A percentile compares a stretch with the other conserved stretches of the same genome.
These are phyloP conservation scores for Galemys pyrenaicus DNA, from an alignment of 2,113 vertebrate genomes.

Conservation along the genomic window DNA sequence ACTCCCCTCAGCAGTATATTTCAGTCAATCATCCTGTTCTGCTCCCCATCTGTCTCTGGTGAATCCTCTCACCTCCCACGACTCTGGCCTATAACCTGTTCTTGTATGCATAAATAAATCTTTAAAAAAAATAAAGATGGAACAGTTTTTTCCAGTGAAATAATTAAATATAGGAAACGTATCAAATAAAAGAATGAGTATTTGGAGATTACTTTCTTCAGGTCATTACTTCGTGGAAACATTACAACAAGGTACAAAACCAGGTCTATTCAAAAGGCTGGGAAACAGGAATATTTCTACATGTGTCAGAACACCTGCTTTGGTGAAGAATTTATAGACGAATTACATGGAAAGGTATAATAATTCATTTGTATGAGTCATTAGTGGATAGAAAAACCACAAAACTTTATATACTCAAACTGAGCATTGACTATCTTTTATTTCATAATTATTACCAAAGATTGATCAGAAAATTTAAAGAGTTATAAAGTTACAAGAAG, in stretches of 20 bases:
- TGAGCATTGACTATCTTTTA: neutral
- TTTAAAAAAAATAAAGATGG: neutral
- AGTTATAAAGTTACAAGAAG: neutral
- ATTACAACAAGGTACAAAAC: neutral
- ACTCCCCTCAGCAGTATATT: too few species aligned
- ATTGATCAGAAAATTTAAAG: neutral
- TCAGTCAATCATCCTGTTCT: too few species aligned
- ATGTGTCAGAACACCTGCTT: neutral
- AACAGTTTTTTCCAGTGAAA: neutral
- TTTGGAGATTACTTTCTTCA: neutral
- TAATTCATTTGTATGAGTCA: neutral
- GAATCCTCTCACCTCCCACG: too few species aligned
- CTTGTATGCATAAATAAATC: too few species aligned
- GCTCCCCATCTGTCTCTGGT: too few species aligned
- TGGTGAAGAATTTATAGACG: neutral
- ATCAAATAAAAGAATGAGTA: neutral
- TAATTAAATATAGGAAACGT: neutral
- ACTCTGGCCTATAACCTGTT: too few species aligned
- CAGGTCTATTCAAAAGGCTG: neutral
- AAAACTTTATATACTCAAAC: neutral
- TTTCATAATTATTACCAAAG: constrained; percentile 33
- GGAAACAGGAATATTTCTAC: neutral
- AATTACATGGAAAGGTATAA: neutral
- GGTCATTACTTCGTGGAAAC: neutral
- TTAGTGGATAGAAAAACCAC: neutral